Evolutionary conservation across 2,888 invertebrate species (phyloP).

Genomic region (Cataglyphis rosenhaueri): DNA sequence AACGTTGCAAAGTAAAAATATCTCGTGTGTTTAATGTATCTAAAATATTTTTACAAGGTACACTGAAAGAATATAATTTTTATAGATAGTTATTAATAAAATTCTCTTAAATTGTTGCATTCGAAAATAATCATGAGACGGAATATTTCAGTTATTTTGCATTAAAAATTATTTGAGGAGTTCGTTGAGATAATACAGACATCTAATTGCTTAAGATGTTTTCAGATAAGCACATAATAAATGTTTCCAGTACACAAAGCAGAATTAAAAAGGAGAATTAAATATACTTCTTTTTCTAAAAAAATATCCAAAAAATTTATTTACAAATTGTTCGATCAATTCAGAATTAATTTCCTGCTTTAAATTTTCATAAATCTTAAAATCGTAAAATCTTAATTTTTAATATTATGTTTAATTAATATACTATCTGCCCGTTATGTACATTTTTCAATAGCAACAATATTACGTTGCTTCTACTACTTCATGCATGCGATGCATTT

Average conservation of each 20-base stretch:
- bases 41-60: background rate
- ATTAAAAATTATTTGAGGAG: background rate
- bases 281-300: background rate
- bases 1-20: background rate
- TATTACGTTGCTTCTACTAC: background rate
- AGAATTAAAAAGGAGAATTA: background rate
- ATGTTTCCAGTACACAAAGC: background rate
- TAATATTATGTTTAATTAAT: conserved; percentile 7
- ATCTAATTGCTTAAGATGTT: background rate
- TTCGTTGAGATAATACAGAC: background rate
- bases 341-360: background rate
- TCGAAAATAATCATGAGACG: background rate
- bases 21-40: background rate
- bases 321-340: conserved; percentile 18
- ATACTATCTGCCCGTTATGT: background rate
- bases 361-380: background rate
- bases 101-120: background rate
- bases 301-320: background rate
- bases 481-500: background rate
- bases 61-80: background rate
- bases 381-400: background rate
- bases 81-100: background rate
- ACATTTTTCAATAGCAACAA: background rate
- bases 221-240: background rate
- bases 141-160: background rate